Conservation (phyloP, 1,140 invertebrate genomes). For the Bombus impatiens region DNA sequence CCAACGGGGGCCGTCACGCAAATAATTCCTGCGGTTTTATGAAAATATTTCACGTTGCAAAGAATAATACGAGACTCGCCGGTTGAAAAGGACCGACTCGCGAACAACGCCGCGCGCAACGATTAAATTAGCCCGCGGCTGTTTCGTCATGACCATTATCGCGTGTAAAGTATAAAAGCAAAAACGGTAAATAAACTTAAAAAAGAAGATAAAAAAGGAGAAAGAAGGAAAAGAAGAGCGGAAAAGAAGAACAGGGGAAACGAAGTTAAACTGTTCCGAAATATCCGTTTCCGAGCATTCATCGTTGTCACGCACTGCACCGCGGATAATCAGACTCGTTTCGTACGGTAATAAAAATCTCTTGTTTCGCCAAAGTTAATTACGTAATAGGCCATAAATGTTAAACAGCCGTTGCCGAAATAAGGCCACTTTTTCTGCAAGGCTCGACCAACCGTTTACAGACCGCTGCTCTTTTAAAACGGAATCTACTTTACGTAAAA, state of each 20-base stretch:
- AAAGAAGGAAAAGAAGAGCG: not conserved
- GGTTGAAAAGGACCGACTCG: not conserved
- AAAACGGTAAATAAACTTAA: not conserved
- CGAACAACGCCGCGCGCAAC: not conserved
- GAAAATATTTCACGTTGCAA: constrained; percentile 27
- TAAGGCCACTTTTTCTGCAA: not conserved
- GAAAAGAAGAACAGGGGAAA: not conserved
- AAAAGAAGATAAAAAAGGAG: rapidly evolving
- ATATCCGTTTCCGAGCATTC: constrained; percentile 20
- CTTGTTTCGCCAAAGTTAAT: constrained; percentile 15
- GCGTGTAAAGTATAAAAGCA: too few relatives aligned
- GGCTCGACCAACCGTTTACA: not conserved
- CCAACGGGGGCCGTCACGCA: not conserved
- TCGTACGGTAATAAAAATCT: constrained; percentile 9
- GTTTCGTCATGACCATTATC: not conserved
- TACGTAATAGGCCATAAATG: constrained; percentile 11
- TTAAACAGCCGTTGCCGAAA: not conserved
- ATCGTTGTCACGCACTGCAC: not conserved
- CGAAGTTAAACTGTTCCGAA: constrained; percentile 25
- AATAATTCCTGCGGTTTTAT: constrained; percentile 15
- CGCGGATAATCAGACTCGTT: not conserved
- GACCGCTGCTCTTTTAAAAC: not conserved
- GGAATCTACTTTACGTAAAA: too few relatives aligned
- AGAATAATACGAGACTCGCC: not conserved
- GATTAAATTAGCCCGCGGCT: constrained; percentile 23